Evolutionary conservation across 2,113 vertebrate species (phyloP).

Genomic region (Melospiza melodia): DNA sequence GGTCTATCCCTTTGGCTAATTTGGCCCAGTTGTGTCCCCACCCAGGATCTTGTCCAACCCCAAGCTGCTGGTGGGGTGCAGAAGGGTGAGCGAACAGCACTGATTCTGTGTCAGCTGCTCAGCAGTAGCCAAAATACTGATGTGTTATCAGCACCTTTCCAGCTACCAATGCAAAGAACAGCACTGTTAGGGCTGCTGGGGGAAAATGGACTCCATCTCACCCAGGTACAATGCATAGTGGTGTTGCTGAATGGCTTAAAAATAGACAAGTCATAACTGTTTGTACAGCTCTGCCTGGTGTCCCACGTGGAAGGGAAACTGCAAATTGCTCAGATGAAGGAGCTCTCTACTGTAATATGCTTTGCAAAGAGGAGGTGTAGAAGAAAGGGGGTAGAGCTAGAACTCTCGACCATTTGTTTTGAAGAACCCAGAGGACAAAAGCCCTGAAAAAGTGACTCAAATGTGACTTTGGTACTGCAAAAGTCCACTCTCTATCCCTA

Average conservation of each 20-base stretch:
- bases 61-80: not conserved
- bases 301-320: not conserved
- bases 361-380: not conserved
- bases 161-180: not conserved
- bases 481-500: not conserved
- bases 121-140: not conserved
- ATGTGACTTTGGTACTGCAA: not conserved
- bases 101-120: not conserved
- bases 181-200: not conserved
- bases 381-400: not conserved
- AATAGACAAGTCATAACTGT: not conserved
- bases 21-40: not conserved
- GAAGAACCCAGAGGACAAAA: not conserved
- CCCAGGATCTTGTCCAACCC: not conserved
- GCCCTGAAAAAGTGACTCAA: not conserved
- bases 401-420: not conserved
- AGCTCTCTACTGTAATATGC: not conserved
- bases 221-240: not conserved
- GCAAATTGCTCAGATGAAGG: not conserved
- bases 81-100: accelerated
- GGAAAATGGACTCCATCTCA: not conserved
- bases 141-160: not conserved
- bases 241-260: not conserved
- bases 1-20: not conserved
- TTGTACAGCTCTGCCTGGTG: not conserved